These are phyloP conservation scores for Dendrocincla fuliginosa DNA, from an alignment of 2,797 vertebrate genomes.

Conservation along the genomic window DNA sequence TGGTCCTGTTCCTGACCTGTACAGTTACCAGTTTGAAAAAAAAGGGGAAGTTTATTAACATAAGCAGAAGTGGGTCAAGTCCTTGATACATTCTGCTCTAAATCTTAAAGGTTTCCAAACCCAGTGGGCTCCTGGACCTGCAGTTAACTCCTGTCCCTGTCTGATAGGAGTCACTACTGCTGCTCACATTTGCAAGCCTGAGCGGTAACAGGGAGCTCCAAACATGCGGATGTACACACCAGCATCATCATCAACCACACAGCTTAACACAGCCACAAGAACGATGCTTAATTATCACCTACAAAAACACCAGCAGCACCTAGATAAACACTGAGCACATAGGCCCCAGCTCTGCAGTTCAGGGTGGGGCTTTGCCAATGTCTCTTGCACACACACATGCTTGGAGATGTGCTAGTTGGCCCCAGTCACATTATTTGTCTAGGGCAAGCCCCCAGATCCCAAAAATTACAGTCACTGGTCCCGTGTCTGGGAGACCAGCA, in stretches of 20 bases:
- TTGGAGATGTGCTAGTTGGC: rapidly evolving
- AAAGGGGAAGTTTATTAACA: not conserved
- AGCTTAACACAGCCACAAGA: not conserved
- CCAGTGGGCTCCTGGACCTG: not conserved
- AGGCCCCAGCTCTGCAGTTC: not conserved
- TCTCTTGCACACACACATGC: not conserved
- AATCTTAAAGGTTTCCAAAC: not conserved
- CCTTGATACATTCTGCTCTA: not conserved
- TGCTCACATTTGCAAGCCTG: not conserved
- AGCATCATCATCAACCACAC: not conserved
- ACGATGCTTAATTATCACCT: not conserved
- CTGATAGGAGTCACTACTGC: not conserved
- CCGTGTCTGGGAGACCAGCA: rapidly evolving
- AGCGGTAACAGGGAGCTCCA: not conserved
- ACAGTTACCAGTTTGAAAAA: not conserved
- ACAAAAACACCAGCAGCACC: not conserved
- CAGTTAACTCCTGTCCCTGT: not conserved
- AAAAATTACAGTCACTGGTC: not conserved
- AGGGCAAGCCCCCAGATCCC: not conserved
- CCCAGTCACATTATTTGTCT: not conserved
- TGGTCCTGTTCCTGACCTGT: not conserved
- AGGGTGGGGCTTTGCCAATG: not conserved
- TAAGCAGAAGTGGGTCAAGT: not conserved
- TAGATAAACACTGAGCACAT: rapidly evolving
- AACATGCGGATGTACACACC: not conserved